These are phyloP conservation scores for Rhadinocentrus ornatus DNA, from an alignment of 2,797 vertebrate species.

Conservation along the genomic window DNA sequence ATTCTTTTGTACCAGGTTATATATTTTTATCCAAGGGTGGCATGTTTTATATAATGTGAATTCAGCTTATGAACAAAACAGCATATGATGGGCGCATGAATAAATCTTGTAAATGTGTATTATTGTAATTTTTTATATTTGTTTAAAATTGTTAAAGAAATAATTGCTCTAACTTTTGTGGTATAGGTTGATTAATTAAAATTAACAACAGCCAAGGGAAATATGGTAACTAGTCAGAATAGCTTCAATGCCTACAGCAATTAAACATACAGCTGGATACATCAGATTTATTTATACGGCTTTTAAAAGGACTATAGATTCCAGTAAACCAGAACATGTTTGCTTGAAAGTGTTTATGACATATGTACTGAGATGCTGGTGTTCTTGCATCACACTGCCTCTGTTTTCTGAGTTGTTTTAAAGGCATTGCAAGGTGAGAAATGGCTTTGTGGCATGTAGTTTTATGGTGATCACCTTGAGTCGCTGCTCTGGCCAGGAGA, in stretches of 20 bases:
- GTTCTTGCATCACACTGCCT: constrained; percentile 33
- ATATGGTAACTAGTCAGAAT: constrained; percentile 1
- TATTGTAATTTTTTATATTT: background rate
- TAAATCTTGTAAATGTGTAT: background rate
- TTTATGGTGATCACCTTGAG: constrained; percentile 88
- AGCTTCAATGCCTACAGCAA: constrained; percentile 7
- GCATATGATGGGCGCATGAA: background rate
- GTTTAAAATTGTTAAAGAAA: background rate
- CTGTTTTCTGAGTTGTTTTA: constrained; percentile 69
- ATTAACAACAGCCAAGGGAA: constrained; percentile 14
- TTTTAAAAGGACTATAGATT: constrained; percentile 15
- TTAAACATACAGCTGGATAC: constrained; percentile 11
- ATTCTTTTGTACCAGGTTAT: constrained; percentile 21
- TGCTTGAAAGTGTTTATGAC: constrained; percentile 38
- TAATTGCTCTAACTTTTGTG: no score
- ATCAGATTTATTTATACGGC: constrained; percentile 24
- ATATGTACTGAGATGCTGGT: constrained; percentile 24
- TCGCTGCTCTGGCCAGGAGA: constrained; percentile 86
- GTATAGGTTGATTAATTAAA: background rate
- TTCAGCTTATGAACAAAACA: background rate
- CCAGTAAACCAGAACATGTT: constrained; percentile 43
- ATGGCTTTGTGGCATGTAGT: constrained; percentile 67
- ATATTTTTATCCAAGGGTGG: constrained; percentile 36
- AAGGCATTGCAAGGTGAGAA: constrained; percentile 67
- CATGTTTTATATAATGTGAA: constrained; percentile 7